These are phyloP conservation scores for Crax fasciolata DNA, from an alignment of 2,797 vertebrate genomes.

Conservation along the genomic window DNA sequence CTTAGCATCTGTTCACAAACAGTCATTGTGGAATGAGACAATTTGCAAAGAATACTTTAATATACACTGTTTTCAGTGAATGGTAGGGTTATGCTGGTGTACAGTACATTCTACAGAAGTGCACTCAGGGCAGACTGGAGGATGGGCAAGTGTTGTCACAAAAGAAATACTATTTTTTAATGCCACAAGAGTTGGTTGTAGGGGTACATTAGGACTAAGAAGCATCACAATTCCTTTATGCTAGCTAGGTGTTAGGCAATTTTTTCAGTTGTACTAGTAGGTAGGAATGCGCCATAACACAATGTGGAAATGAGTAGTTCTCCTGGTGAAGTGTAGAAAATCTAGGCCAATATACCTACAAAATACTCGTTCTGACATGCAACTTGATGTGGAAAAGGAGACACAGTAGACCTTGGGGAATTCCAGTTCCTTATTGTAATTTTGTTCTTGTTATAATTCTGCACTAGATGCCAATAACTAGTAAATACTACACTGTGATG, in stretches of 20 bases:
- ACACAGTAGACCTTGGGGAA: background rate
- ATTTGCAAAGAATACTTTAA: background rate
- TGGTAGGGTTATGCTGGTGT: background rate
- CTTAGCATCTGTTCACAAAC: background rate
- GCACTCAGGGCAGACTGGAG: background rate
- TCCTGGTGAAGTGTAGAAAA: background rate
- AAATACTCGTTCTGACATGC: background rate
- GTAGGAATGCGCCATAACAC: background rate
- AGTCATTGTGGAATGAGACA: background rate
- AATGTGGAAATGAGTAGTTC: background rate
- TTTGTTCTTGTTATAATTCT: background rate
- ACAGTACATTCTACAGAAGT: background rate
- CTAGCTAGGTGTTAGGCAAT: background rate
- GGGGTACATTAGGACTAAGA: rapidly evolving
- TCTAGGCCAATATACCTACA: background rate
- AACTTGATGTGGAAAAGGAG: background rate
- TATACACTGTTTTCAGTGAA: background rate
- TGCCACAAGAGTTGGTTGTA: background rate
- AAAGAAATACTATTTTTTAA: background rate
- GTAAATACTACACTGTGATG: background rate
- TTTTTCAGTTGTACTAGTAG: background rate
- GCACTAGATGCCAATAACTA: background rate
- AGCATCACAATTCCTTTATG: background rate
- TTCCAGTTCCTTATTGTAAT: background rate
- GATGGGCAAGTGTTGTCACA: background rate